A percentile compares a stretch with the other conserved stretches of the same genome.
These are phyloP conservation scores for Phaetusa simplex DNA, from an alignment of 2,113 vertebrate species.

Conservation along the genomic window DNA sequence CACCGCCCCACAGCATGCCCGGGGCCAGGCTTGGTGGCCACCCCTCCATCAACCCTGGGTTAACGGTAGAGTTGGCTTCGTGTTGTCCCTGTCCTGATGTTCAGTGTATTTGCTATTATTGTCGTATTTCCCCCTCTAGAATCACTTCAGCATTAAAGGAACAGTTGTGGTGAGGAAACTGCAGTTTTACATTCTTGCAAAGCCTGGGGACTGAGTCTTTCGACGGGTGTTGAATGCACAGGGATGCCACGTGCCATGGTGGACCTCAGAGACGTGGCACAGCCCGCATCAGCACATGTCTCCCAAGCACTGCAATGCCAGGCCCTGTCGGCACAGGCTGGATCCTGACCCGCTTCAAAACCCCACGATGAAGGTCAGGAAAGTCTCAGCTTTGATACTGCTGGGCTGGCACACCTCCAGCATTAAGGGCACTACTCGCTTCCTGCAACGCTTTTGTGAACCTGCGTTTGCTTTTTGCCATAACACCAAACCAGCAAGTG, in stretches of 20 bases:
- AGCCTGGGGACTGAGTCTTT: not conserved
- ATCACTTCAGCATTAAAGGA: not conserved
- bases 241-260: fast-evolving
- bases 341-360: not conserved
- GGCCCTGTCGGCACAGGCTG: not conserved
- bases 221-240: not conserved
- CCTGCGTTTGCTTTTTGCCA: not conserved
- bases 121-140: not conserved
- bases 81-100: not conserved
- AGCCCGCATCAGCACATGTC: not conserved
- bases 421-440: not conserved
- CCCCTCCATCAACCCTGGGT: not conserved
- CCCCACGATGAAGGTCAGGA: not conserved
- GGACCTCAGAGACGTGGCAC: not conserved
- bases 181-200: not conserved
- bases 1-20: fast-evolving
- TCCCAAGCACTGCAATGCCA: fast-evolving
- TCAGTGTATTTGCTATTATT: not conserved
- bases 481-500: not conserved
- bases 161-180: not conserved
- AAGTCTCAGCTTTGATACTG: not conserved
- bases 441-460: not conserved
- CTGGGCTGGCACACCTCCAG: not conserved
- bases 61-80: not conserved
- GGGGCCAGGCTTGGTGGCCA: fast-evolving